phyloP scores from a whole-genome alignment of 2,888 invertebrate species.

The Ommatoiulus sabulosus region DNA sequence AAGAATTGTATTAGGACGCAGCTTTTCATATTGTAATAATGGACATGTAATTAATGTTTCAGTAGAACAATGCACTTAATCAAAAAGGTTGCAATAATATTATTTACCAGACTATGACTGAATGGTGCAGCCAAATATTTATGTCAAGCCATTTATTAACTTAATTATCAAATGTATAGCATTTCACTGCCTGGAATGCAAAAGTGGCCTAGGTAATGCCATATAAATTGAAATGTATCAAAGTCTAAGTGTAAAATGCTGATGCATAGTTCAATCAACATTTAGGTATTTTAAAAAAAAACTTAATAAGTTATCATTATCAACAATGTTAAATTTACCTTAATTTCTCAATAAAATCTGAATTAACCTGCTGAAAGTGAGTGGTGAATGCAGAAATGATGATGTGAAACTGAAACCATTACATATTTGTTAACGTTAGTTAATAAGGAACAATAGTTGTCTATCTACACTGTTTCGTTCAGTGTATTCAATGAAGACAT shows the following conservation, averaged over 20 bases:
- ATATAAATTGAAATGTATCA: slow-evolving; percentile 18
- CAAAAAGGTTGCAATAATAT: no score
- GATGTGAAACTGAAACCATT: not conserved
- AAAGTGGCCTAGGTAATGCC: not conserved
- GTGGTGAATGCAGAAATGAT: not conserved
- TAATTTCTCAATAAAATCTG: not conserved
- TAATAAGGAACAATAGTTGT: not conserved
- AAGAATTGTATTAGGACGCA: not conserved
- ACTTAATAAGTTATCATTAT: not conserved
- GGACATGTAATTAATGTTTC: no score
- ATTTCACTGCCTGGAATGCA: not conserved
- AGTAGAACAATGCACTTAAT: no score
- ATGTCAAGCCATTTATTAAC: not conserved
- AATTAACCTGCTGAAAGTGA: not conserved
- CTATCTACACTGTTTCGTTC: not conserved
- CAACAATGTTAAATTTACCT: not conserved
- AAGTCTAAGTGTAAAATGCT: slow-evolving; percentile 2
- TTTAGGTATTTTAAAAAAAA: not conserved
- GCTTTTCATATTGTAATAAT: no score
- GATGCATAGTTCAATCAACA: slow-evolving; percentile 11
- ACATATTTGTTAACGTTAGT: not conserved
- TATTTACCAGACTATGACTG: not conserved
- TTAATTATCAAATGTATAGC: not conserved
- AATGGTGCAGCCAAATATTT: not conserved
- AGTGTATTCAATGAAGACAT: not conserved